Base-by-base conservation (phyloP, 2,113 vertebrate genomes). In the Xenopus borealis region DNA sequence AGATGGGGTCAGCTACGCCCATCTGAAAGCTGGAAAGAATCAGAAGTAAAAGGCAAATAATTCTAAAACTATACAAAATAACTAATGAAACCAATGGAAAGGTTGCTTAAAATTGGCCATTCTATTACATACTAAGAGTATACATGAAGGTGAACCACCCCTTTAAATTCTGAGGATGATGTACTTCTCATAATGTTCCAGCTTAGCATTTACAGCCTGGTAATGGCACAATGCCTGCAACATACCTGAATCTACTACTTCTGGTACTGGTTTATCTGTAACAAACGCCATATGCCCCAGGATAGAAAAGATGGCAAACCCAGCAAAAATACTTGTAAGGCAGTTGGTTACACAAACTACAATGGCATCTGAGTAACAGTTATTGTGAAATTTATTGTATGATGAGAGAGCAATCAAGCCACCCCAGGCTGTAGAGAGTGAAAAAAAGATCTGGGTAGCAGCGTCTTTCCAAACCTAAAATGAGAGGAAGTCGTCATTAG, bases 221-320 rank as follows among this genome's bases (percentile, higher is more conserved):
- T 40, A 40, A 40, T 1, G 33, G 33, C 33, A 40, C 8, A 9
- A 40, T 40, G 33, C 5, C 33, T 40, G 2, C 19, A 59, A 18
- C 47, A 9, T 85, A 98, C 97, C 97, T 88, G 93, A 94, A 72
- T 95, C 89, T 44, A 95, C 96, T 0, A 98, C 95, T 68, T 98
- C 90, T 0, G 89, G 88, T 46, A 99, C 94, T 0, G 93, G 91
- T 72, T 88, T 89, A 65, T 89, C 52, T 0, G 94, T 94, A 78
- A 92, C 33, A 1, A 91, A 86, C 16, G 97, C 96, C 95, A 99
- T 98, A 62, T 99, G 95, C 45, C 96, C 97, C 87, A 99, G 72
- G 79, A 99, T 90, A 68, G 96, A 98, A 88, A 99, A 99, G 83
- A 99, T 97, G 0, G 94, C 94, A 85, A 98, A 99, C 27, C 97